A percentile compares a stretch with the other conserved stretches of the same genome.
Evolutionary conservation across 1,140 invertebrate genomes (phyloP).

Genomic region (Platorchestia sp.): DNA sequence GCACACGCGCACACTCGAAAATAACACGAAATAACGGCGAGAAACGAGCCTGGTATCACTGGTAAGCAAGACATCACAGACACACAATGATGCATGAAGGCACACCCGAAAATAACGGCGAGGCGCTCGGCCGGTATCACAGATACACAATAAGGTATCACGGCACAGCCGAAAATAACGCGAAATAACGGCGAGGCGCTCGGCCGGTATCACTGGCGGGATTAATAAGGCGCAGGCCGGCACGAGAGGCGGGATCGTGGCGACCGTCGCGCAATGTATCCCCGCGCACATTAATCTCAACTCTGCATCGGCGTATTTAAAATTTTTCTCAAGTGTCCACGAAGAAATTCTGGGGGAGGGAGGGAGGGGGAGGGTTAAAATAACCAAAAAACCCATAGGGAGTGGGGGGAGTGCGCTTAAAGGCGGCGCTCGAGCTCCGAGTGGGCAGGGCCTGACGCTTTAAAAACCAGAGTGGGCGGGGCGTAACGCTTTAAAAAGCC

Average conservation of each 20-base stretch:
- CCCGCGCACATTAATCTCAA: constrained; percentile 29
- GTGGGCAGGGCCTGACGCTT: not conserved
- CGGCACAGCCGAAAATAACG: not conserved
- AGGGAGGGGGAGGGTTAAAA: not conserved
- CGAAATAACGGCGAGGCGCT: not conserved
- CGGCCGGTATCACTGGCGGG: not conserved
- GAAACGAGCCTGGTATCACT: too few species aligned
- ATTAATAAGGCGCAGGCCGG: not conserved
- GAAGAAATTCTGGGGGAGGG: constrained; percentile 17
- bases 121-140: too few species aligned
- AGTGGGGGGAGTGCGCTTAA: not conserved
- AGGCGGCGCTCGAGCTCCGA: not conserved
- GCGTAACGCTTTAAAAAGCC: not conserved
- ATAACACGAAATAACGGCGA: too few species aligned
- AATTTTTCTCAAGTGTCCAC: constrained; percentile 55
- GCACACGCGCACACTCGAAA: too few species aligned
- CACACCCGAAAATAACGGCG: not conserved
- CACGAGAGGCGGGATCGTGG: not conserved
- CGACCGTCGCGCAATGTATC: not conserved
- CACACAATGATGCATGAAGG: too few species aligned
- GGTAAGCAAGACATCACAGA: too few species aligned
- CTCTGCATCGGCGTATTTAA: constrained; percentile 51
- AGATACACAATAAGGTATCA: too few species aligned
- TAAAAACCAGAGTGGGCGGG: not conserved
- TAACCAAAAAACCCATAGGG: not conserved